Evolutionary conservation across 2,888 invertebrate species (phyloP).

Genomic region (Hyposoter didymator): DNA sequence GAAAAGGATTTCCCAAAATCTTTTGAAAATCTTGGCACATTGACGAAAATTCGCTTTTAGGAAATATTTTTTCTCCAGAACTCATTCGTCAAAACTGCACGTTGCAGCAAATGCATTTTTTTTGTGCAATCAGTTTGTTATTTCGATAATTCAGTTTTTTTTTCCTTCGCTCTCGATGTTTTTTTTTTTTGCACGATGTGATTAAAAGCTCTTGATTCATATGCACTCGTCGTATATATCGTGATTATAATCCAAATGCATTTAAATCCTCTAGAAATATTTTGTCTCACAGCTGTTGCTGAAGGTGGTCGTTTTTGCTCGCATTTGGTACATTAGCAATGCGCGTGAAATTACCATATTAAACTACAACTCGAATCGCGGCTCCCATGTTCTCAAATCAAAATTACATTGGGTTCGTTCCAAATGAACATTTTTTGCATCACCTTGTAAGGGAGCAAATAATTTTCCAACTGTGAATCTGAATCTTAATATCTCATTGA

Average conservation of each 20-base stretch:
- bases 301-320: constrained; percentile 11
- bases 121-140: not conserved
- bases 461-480: not conserved
- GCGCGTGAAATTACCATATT: constrained; percentile 3
- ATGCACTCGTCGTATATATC: not conserved
- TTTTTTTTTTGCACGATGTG: not conserved
- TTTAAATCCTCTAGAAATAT: constrained; percentile 7
- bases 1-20: too few relatives aligned
- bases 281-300: constrained; percentile 13
- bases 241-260: not conserved
- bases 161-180: too few relatives aligned
- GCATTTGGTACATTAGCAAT: constrained; percentile 18
- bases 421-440: not conserved
- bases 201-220: not conserved
- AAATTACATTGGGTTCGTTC: constrained; percentile 21
- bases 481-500: not conserved
- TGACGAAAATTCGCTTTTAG: too few relatives aligned
- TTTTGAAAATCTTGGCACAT: too few relatives aligned
- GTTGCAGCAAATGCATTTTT: not conserved
- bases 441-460: not conserved
- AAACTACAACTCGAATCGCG: constrained; percentile 20
- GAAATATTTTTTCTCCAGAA: too few relatives aligned
- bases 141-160: not conserved
- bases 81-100: not conserved
- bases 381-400: constrained; percentile 7